phyloP scores from a whole-genome alignment of 2,113 vertebrate genomes.

The Melanocharis versteri region DNA sequence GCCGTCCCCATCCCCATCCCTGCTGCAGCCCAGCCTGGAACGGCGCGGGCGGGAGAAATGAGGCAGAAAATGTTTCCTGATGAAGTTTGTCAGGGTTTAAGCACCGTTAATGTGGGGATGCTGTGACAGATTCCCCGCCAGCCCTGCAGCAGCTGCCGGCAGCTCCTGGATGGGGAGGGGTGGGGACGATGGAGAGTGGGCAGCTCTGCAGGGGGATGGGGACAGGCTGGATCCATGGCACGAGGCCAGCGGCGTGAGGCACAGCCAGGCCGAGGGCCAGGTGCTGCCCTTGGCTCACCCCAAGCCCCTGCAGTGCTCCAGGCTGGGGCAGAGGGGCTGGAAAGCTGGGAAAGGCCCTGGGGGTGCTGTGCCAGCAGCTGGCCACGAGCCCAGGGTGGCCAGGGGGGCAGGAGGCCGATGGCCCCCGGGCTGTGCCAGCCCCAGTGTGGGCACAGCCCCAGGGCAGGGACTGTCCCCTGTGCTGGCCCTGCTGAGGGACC shows the following conservation, averaged over 20 bases:
- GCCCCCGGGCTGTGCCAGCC: neutral
- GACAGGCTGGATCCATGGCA: neutral
- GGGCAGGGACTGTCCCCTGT: neutral
- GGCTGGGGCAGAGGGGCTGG: neutral
- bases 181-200: neutral
- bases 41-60: neutral
- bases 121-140: neutral
- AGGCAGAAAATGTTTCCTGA: conserved; percentile 11
- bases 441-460: neutral
- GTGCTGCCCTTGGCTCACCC: neutral
- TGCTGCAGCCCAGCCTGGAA: neutral
- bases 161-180: neutral
- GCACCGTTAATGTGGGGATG: neutral
- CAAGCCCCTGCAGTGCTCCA: neutral
- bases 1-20: neutral
- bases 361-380: neutral
- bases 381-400: neutral
- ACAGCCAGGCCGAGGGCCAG: neutral
- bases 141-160: neutral
- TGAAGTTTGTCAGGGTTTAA: neutral
- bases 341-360: neutral
- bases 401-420: neutral
- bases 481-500: neutral
- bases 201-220: neutral
- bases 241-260: neutral